A percentile compares a stretch with the other conserved stretches of the same genome.
These are phyloP conservation scores for Semaprochilodus insignis DNA, from an alignment of 2,797 vertebrate species.

Conservation along the genomic window DNA sequence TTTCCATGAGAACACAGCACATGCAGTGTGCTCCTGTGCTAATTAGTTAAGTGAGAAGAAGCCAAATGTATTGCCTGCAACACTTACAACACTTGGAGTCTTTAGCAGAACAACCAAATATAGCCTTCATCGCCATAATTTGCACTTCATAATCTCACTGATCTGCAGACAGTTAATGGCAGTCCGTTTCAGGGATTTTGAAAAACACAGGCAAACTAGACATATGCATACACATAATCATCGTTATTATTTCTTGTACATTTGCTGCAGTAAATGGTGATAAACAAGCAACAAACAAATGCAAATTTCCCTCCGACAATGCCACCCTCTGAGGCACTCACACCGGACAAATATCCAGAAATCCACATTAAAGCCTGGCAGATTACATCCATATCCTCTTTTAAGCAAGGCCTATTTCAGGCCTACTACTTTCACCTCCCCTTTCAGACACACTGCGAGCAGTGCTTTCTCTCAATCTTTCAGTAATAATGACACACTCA, in stretches of 20 bases:
- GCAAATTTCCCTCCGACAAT: background rate
- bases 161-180: background rate
- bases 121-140: too few relatives aligned
- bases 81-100: too few relatives aligned
- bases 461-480: slow-evolving; percentile 39
- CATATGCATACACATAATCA: background rate
- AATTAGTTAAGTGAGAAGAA: too few relatives aligned
- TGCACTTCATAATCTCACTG: too few relatives aligned
- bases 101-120: too few relatives aligned
- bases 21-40: too few relatives aligned
- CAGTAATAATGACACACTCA: slow-evolving; percentile 50
- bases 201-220: background rate
- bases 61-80: too few relatives aligned
- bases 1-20: too few relatives aligned
- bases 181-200: background rate
- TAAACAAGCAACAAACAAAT: too few relatives aligned
- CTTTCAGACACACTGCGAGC: slow-evolving; percentile 30
- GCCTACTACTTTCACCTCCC: slow-evolving; percentile 35
- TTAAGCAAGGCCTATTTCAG: slow-evolving; percentile 22
- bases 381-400: slow-evolving; percentile 12
- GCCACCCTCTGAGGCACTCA: background rate
- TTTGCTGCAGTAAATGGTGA: too few relatives aligned
- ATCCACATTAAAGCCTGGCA: background rate
- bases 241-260: background rate
- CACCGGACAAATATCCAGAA: background rate